A percentile compares a stretch with the other conserved stretches of the same genome.
phyloP scores from a whole-genome alignment of 92 coral and sea anemone genomes.

The Chrysogorgia sp. region DNA sequence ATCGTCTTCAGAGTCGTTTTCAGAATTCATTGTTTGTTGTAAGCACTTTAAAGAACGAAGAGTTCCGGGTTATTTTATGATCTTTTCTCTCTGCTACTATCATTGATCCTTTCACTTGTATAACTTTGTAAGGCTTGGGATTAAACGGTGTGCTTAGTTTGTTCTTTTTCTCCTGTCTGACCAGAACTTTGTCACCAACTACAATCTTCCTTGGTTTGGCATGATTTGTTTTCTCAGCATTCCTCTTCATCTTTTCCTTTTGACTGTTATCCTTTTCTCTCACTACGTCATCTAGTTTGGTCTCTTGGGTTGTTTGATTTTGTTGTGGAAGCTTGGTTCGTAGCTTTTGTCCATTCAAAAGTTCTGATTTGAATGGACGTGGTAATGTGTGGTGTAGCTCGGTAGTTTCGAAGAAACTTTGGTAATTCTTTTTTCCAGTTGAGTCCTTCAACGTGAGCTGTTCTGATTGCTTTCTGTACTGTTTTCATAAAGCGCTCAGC shows the following conservation, averaged over 20 bases:
- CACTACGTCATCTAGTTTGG: not conserved
- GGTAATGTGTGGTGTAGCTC: not conserved
- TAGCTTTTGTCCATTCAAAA: not conserved
- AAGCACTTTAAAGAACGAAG: slow-evolving; percentile 4
- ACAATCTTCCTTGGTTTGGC: slow-evolving; percentile 9
- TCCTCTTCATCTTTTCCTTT: slow-evolving; percentile 7
- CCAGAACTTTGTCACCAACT: slow-evolving; percentile 17
- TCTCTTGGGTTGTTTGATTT: too few relatives aligned
- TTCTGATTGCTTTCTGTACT: slow-evolving; percentile 4
- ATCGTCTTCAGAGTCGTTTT: not conserved
- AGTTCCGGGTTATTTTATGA: slow-evolving; percentile 7
- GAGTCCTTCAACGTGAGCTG: not conserved
- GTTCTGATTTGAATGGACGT: not conserved
- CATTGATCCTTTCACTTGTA: slow-evolving; percentile 1
- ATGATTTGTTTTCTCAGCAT: slow-evolving; percentile 19
- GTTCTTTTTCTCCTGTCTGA: slow-evolving; percentile 8
- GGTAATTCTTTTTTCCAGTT: slow-evolving; percentile 11
- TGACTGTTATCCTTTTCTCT: not conserved
- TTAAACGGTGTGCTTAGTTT: slow-evolving; percentile 3
- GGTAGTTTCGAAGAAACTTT: slow-evolving; percentile 2
- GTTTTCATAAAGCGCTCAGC: not conserved
- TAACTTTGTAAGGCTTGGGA: slow-evolving; percentile 5
- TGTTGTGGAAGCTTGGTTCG: slow-evolving; percentile 11
- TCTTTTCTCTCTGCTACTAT: not conserved
- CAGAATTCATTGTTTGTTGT: not conserved